Evolutionary conservation across 1,140 invertebrate genomes (phyloP).

Genomic region (Trichoplusia ni): DNA sequence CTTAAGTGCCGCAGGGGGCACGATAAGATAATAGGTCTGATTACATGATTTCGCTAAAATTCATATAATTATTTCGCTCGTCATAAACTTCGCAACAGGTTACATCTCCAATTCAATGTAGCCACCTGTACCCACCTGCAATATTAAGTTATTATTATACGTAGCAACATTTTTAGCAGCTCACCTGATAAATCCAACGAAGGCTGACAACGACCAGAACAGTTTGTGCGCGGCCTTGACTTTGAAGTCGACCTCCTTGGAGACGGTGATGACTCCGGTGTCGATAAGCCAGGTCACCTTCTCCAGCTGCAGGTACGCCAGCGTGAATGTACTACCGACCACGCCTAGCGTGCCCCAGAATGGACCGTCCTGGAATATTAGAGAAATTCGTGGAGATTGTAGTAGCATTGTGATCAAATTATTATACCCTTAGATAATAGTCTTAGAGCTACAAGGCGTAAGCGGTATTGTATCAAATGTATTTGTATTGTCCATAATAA

Average conservation of each 20-base stretch:
- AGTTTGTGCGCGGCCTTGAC: conserved; percentile 65
- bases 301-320: conserved; percentile 68
- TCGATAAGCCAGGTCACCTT: conserved; percentile 67
- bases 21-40: too few species aligned
- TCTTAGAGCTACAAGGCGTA: too few species aligned
- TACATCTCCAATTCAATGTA: too few species aligned
- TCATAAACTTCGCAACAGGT: too few species aligned
- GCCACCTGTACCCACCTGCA: background rate
- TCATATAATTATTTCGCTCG: too few species aligned
- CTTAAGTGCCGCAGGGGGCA: too few species aligned
- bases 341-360: conserved; percentile 67
- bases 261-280: conserved; percentile 52
- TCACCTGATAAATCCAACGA: conserved; percentile 67
- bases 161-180: background rate
- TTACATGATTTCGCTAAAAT: too few species aligned
- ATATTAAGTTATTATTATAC: background rate
- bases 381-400: background rate
- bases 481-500: too few species aligned
- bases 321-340: conserved; percentile 48
- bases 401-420: too few species aligned
- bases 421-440: too few species aligned
- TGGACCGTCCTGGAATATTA: conserved; percentile 60
- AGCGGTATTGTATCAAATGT: too few species aligned
- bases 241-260: conserved; percentile 44
- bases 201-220: conserved; percentile 62